Base-by-base conservation (phyloP, 2,888 invertebrate species). In the Drosophila mercatorum region DNA sequence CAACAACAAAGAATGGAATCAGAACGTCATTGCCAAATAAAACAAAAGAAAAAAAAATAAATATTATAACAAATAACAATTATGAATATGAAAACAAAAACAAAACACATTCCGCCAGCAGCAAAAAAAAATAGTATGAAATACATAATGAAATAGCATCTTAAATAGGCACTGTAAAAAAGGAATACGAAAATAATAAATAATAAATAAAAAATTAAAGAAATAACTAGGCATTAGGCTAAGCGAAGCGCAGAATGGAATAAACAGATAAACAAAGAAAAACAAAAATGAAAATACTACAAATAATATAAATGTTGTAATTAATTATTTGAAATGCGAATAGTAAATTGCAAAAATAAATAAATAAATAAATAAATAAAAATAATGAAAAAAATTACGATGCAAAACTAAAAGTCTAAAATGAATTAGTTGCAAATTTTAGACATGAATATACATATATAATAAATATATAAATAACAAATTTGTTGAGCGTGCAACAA, bases 11-110 rank as follows among this genome's bases (percentile, higher is more conserved):
- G 34, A 34, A 34, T 7, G 34, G 85, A 85, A 90, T 79, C 90
- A 89, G 78, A 72, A 78, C 65, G 84, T 78, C 88, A 86, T 88
- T 90, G 87, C 87, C 89, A 90, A 84, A 88, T 74, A 83, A 58
- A 69, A 52, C 57, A 62, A 51, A 75, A 69, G 49, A 63, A 51
- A 11, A 14, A 22, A 44, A 10, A 53, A 53, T 14, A 53, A 14
- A 40, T 56, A 28, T n/a, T 17, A 17, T 51, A 36, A 76, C 12
- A 52, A 63, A 52, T 43, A 62, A 12, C 44, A 69, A 51, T n/a
- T 52, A 52, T 41, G 51, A 66, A n/a, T 40, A 46, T 22, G 31
- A 38, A n/a, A 56, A 46, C 11, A 49, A 55, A n/a, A 43, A 47
- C 10, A 38, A 56, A 26, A 49, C 44, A 28, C 47, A 61, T 61